Base-by-base conservation (phyloP, 92 coral and sea anemone species). In the Scolanthus callimorphus region DNA sequence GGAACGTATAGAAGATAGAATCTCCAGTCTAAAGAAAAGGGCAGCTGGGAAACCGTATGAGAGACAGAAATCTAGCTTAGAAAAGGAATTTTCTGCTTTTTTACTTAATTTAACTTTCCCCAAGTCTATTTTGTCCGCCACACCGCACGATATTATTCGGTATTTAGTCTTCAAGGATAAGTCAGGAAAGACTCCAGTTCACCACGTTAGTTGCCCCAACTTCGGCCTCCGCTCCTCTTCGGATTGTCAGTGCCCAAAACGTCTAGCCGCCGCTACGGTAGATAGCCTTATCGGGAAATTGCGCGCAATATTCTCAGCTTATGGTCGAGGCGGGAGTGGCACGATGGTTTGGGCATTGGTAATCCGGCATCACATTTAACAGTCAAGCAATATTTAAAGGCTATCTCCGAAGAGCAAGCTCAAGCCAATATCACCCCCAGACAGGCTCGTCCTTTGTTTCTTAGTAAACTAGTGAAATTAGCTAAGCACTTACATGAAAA, bases 391-490 rank as follows among this genome's bases (percentile, higher is more conserved):
- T 67, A 68, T 43, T 70, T 76, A 0, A 63, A 64, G 0, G 62
- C 67, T 3, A 34, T 65, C 46, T 53, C 51, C 11, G 45, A 15
- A 19, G 81, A 74, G 39, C 81, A 75, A 31, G 73, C 75, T 2
- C 27, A 55, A 29, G 60, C 82, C 1, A 17, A 70, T 11, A 24
- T 25, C 1, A 2, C 63, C 19, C 37, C 69, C 49, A 28, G 37
- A 22, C 69, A 75, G 37, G 71, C 52, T 11, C 19, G 52, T 21
- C 52, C 67, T 60, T 60, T 60, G 37, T 60, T 60, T 49, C 53
- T 60, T 24, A 53, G 23, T 38, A 60, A 60, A 43, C 37, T 60
- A 20, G 20, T 39, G 20, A 38, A 57, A 38, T 24, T 60, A 22
- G 47, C 31, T 46, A 46, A 60, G 56, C 49, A 39, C 41, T 27